These are phyloP conservation scores for Alca torda DNA, from an alignment of 2,797 vertebrate species.

Conservation along the genomic window DNA sequence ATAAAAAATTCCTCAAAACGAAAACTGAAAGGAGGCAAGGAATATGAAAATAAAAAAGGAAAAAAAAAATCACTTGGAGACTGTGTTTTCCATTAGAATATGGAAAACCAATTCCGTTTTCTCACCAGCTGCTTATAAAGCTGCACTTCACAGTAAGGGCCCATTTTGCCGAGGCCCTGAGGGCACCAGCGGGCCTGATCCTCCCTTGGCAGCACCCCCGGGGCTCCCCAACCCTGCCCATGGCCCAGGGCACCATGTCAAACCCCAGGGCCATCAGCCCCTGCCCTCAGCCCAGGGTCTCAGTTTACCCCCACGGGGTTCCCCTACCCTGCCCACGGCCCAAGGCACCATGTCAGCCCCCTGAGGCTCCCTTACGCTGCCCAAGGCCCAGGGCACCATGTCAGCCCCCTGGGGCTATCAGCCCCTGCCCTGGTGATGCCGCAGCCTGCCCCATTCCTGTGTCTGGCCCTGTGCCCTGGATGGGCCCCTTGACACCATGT, in stretches of 20 bases:
- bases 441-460: neutral
- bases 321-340: neutral
- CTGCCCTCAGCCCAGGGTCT: neutral
- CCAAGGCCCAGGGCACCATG: neutral
- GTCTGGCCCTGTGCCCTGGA: neutral
- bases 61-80: neutral
- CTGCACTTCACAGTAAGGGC: neutral
- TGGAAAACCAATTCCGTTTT: neutral
- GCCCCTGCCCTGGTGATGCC: rapidly evolving
- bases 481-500: rapidly evolving
- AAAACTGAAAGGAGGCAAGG: neutral
- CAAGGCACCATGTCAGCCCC: too few species aligned
- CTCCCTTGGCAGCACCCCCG: neutral
- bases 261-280: neutral
- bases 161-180: neutral
- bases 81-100: neutral
- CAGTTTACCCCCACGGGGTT: too few species aligned
- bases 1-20: neutral
- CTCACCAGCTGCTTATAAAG: neutral
- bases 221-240: neutral
- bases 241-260: neutral
- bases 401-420: too few species aligned
- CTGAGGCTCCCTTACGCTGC: neutral
- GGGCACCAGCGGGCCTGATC: neutral
- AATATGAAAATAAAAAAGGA: neutral